These are phyloP conservation scores for Epinephelus fuscoguttatus DNA, from an alignment of 2,113 vertebrate species.

Conservation along the genomic window DNA sequence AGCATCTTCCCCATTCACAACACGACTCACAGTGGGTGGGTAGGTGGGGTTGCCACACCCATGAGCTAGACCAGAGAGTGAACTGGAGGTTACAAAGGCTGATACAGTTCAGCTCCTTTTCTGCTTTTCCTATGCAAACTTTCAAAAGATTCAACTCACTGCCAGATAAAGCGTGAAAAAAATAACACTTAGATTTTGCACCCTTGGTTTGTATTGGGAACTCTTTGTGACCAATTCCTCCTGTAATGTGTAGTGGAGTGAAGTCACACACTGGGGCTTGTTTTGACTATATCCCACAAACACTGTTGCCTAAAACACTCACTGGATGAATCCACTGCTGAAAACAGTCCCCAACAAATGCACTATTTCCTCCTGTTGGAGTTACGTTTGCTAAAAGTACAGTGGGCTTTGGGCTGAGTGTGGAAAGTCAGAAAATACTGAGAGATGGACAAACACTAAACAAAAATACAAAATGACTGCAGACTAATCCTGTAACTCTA, in stretches of 20 bases:
- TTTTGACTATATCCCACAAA: neutral
- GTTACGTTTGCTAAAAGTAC: neutral
- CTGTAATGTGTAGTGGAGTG: too few relatives aligned
- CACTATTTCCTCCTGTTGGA: neutral
- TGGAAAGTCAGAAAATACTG: neutral
- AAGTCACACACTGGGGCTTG: neutral
- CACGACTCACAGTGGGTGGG: conserved; percentile 25
- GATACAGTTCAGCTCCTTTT: neutral
- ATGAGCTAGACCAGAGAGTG: conserved; percentile 12
- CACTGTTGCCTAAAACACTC: neutral
- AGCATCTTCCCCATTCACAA: conserved; percentile 58
- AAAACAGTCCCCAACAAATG: neutral
- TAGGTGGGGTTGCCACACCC: conserved; percentile 26
- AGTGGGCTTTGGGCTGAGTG: too few relatives aligned
- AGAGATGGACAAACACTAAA: neutral
- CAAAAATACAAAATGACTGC: neutral
- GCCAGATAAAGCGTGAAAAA: too few relatives aligned
- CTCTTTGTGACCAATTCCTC: too few relatives aligned
- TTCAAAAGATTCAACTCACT: neutral
- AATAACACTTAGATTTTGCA: too few relatives aligned
- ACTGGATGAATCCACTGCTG: neutral
- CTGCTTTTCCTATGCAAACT: too few relatives aligned
- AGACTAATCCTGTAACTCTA: neutral
- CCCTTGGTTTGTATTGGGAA: too few relatives aligned
- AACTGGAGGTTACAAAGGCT: neutral